Conservation (phyloP, 2,113 vertebrate species). For the Triplophysa rosa region DNA sequence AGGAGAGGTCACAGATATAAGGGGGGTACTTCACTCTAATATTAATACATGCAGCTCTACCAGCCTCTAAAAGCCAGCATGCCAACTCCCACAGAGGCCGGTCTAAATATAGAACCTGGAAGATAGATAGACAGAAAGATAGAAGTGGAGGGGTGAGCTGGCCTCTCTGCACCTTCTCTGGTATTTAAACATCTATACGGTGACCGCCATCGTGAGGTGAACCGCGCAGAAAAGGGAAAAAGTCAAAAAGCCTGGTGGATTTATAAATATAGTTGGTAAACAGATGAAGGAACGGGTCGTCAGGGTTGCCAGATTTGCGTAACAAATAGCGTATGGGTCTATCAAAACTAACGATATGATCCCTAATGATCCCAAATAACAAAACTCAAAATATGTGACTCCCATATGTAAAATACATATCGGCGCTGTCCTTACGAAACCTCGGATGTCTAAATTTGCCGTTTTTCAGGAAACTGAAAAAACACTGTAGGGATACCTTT, state of each 20-base stretch:
- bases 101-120: conserved; percentile 71
- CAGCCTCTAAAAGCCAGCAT: conserved; percentile 54
- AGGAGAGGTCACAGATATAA: conserved; percentile 23
- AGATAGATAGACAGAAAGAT: conserved; percentile 20
- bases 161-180: conserved; percentile 27
- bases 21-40: conserved; percentile 36
- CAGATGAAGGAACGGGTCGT: background rate
- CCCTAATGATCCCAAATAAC: too few relatives aligned
- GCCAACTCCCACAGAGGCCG: conserved; percentile 62
- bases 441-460: too few relatives aligned
- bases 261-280: background rate
- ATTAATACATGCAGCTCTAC: conserved; percentile 63
- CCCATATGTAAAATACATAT: too few relatives aligned
- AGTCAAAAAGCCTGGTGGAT: background rate
- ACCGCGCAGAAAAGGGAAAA: background rate
- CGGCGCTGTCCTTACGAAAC: too few relatives aligned
- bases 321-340: too few relatives aligned
- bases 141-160: conserved; percentile 31
- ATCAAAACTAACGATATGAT: too few relatives aligned
- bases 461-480: too few relatives aligned
- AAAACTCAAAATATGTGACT: too few relatives aligned
- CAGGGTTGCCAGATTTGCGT: too few relatives aligned
- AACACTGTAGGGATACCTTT: too few relatives aligned
- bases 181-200: conserved; percentile 18
- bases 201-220: background rate